A percentile compares a stretch with the other conserved stretches of the same genome.
These are phyloP conservation scores for Thunnus maccoyii DNA, from an alignment of 2,113 vertebrate genomes.

Conservation along the genomic window DNA sequence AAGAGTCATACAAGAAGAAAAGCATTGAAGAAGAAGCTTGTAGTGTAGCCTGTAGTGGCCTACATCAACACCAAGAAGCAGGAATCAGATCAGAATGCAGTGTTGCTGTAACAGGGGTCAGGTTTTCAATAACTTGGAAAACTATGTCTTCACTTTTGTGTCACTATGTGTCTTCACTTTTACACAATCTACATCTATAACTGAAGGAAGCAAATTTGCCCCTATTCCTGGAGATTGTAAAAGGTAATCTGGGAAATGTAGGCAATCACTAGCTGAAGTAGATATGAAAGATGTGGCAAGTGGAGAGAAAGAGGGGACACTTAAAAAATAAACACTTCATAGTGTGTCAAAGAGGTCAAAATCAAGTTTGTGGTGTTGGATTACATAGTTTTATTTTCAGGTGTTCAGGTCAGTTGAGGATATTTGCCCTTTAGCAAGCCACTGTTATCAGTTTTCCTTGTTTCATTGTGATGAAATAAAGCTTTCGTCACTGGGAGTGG, in stretches of 20 bases:
- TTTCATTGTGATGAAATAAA: slow-evolving; percentile 9
- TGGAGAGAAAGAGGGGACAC: background rate
- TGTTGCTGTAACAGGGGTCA: background rate
- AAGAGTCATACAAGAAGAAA: background rate
- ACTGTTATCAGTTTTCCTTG: slow-evolving; percentile 26
- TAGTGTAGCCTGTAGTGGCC: too few relatives aligned
- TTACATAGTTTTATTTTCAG: background rate
- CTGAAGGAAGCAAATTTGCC: background rate
- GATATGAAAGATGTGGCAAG: background rate
- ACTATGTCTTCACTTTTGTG: background rate
- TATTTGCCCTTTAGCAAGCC: slow-evolving; percentile 17
- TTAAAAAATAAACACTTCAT: background rate
- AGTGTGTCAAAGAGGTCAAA: background rate
- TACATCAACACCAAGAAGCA: background rate
- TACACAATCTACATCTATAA: background rate
- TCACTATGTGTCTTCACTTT: background rate
- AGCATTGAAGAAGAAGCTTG: background rate
- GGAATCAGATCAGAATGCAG: background rate
- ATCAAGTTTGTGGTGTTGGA: background rate
- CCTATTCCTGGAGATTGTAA: background rate
- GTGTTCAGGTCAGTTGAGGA: background rate
- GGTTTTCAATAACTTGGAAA: background rate
- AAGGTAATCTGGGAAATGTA: slow-evolving; percentile 11
- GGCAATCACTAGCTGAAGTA: background rate
- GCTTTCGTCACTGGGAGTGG: slow-evolving; percentile 30